Evolutionary conservation across 1,140 invertebrate genomes (phyloP), one percentile per base, ranked within the genome.

Genomic region (Heliconius eleuchia): DNA sequence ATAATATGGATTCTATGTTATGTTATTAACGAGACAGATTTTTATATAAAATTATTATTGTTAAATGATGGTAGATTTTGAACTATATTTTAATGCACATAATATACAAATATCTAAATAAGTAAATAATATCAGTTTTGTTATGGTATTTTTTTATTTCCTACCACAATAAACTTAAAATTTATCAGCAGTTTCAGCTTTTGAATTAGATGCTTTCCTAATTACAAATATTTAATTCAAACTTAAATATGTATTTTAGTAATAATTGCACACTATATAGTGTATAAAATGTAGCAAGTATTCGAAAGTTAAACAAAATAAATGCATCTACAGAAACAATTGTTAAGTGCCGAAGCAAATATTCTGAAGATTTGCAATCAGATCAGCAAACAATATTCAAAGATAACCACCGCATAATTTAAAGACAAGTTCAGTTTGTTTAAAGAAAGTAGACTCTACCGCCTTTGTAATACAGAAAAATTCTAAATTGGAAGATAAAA

Each of bases 341-440:
- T 1, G 57, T 57, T 55, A 80, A 83, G 46, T 72, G 39, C 74
- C 76, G 50, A 76, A 76, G 55, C 79, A 78, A 83, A 77, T 79
- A 80, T 39, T 46, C 66, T 60, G 74, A 70, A 74, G 81, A 76
- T 72, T 80, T 82, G 82, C 86, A 84, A 89, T 90, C 85, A 85
- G 79, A 83, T 84, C 82, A 81, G 85, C 85, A 88, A 91, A 90
- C 87, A 90, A 86, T 87, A 87, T 87, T 86, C 66, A 84, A 83
- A 87, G 87, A 85, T 74, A 79, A 75, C 78, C 84, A 84, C 84
- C 46, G 80, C 46, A 55, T 71, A 73, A 39, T 73, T 80, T 80
- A 76, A 57, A 27, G 19, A n/a, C n/a, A 13, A 16, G 4, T 30
- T 30, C 5, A 13, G 13, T 16, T 66, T 66, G n/a, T 27, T 60